phyloP scores from a whole-genome alignment of 2,797 vertebrate species.

The Melanotaenia pygmaea region DNA sequence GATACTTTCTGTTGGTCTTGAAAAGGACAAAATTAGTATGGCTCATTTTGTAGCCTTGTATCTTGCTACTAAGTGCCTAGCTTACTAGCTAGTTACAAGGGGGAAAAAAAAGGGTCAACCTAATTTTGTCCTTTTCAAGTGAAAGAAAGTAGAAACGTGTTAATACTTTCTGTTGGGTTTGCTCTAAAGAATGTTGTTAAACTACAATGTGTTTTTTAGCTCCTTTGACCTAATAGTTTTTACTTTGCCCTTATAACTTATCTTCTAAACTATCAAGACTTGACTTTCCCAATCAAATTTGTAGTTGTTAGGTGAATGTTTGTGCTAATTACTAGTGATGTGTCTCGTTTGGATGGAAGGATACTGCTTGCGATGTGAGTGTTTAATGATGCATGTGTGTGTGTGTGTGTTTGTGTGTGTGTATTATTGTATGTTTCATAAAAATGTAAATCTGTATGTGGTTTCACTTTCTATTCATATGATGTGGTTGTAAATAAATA shows the following conservation, averaged over 20 bases:
- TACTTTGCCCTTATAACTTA: background rate
- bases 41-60: too few species aligned
- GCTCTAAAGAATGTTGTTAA: background rate
- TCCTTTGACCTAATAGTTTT: background rate
- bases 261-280: background rate
- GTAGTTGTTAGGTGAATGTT: constrained; percentile 33
- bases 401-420: background rate
- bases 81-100: too few species aligned
- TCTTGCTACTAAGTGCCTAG: too few species aligned
- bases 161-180: background rate
- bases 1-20: too few species aligned
- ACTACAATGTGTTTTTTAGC: background rate
- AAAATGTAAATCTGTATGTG: constrained; percentile 8
- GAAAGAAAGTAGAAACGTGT: background rate
- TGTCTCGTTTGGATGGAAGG: constrained; percentile 16
- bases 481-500: constrained; percentile 50
- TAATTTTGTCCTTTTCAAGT: background rate
- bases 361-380: constrained; percentile 6
- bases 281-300: constrained; percentile 1
- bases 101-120: too few species aligned
- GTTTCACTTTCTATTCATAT: constrained; percentile 19
- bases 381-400: background rate
- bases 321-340: constrained; percentile 5
- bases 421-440: constrained; percentile 6
- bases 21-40: too few species aligned